Percentiles rank a stretch among this genome's conserved stretches.
These are phyloP conservation scores for Pampusana beccarii DNA, from an alignment of 2,113 vertebrate species.

Conservation along the genomic window DNA sequence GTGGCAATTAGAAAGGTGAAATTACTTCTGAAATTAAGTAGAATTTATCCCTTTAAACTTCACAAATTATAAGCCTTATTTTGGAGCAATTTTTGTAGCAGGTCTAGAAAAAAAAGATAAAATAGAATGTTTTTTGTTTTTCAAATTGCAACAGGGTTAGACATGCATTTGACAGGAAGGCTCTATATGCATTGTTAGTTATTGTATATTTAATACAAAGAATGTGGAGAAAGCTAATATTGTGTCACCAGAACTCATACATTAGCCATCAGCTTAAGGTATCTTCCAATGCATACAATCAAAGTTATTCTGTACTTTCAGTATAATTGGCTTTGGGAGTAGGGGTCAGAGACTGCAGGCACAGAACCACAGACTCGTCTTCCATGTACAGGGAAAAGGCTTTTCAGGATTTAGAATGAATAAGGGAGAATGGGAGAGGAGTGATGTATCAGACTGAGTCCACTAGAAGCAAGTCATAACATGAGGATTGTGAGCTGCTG, in stretches of 20 bases:
- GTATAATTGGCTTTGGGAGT: background rate
- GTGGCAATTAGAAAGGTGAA: background rate
- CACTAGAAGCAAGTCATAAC: background rate
- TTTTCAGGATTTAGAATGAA: background rate
- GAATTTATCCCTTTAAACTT: background rate
- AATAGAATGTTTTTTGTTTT: background rate
- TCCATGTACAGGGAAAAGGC: background rate
- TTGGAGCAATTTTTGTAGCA: background rate
- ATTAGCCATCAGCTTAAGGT: background rate
- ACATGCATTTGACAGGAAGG: background rate
- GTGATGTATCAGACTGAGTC: background rate
- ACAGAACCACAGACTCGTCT: background rate
- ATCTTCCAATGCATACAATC: background rate
- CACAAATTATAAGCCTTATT: background rate
- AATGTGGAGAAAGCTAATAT: background rate
- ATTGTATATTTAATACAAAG: background rate
- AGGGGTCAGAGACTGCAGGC: background rate
- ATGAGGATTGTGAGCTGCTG: background rate
- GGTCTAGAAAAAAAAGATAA: background rate
- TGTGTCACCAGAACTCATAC: background rate
- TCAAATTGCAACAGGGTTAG: background rate
- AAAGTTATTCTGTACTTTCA: background rate
- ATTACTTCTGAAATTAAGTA: background rate
- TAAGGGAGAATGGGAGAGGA: background rate
- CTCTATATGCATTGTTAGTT: background rate